Conservation (phyloP, 2,888 invertebrate genomes). For the Aphodius granarius region DNA sequence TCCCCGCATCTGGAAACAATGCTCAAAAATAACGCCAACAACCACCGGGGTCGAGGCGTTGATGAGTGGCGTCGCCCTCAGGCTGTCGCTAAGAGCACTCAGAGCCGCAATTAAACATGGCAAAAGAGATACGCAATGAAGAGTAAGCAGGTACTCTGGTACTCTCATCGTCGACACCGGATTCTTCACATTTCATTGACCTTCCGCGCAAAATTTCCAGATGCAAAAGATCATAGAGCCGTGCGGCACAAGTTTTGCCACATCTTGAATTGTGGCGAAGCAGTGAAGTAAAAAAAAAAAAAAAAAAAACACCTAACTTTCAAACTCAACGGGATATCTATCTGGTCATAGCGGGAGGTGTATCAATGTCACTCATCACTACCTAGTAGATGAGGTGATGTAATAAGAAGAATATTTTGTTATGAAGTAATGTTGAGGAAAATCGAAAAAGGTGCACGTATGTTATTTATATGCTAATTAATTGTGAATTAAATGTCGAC, state of each 20-base stretch:
- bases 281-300: no score
- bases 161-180: constrained; percentile 11
- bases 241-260: background rate
- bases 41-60: background rate
- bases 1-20: background rate
- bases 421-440: background rate
- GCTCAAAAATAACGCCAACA: background rate
- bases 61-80: background rate
- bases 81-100: background rate
- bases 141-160: background rate
- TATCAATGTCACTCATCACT: background rate
- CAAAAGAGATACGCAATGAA: background rate
- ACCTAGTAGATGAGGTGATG: background rate
- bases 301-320: background rate
- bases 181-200: constrained; percentile 25
- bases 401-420: background rate
- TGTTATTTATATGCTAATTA: background rate
- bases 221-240: background rate
- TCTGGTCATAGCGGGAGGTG: background rate
- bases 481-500: background rate
- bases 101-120: constrained; percentile 9
- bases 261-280: background rate
- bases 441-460: background rate
- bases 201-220: constrained; percentile 3
- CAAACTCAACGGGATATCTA: background rate